These are phyloP conservation scores for Cephus sareptanus DNA, from an alignment of 2,888 invertebrate species.

Conservation along the genomic window DNA sequence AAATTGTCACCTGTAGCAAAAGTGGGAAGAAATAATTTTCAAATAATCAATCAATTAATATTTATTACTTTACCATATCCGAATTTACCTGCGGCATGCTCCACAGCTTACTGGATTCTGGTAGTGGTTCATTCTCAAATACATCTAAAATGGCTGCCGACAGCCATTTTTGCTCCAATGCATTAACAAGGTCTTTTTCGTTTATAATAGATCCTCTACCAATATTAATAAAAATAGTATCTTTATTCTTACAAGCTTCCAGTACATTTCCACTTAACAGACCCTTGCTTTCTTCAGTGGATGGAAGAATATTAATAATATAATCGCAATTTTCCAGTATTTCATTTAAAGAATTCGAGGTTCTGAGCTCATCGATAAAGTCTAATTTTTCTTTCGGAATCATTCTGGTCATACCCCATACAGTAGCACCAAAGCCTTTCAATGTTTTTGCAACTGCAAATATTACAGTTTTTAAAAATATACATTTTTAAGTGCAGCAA, in stretches of 20 bases:
- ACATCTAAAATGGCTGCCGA: slow-evolving; percentile 71
- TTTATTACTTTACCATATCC: not conserved
- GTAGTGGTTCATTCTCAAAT: slow-evolving; percentile 69
- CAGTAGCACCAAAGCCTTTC: slow-evolving; percentile 65
- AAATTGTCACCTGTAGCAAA: slow-evolving; percentile 63
- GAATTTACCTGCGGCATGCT: slow-evolving; percentile 64
- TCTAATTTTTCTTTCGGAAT: slow-evolving; percentile 28
- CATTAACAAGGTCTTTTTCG: slow-evolving; percentile 67
- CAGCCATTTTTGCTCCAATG: slow-evolving; percentile 69
- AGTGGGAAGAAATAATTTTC: slow-evolving; percentile 10
- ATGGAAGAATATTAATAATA: slow-evolving; percentile 69
- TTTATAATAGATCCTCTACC: slow-evolving; percentile 70
- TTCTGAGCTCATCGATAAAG: slow-evolving; percentile 52
- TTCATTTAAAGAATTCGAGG: slow-evolving; percentile 50
- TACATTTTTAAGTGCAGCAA: not conserved
- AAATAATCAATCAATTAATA: not conserved
- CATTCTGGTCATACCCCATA: slow-evolving; percentile 61
- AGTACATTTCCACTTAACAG: slow-evolving; percentile 67
- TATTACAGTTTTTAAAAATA: slow-evolving; percentile 4
- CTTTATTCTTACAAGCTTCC: slow-evolving; percentile 64
- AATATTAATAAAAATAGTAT: slow-evolving; percentile 70
- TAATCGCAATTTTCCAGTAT: slow-evolving; percentile 69
- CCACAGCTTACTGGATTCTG: slow-evolving; percentile 68
- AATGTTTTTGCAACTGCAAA: slow-evolving; percentile 66
- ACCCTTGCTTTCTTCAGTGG: slow-evolving; percentile 66